Conservation (phyloP, 1,140 invertebrate genomes). For the Trichomalopsis sarcophagae region DNA sequence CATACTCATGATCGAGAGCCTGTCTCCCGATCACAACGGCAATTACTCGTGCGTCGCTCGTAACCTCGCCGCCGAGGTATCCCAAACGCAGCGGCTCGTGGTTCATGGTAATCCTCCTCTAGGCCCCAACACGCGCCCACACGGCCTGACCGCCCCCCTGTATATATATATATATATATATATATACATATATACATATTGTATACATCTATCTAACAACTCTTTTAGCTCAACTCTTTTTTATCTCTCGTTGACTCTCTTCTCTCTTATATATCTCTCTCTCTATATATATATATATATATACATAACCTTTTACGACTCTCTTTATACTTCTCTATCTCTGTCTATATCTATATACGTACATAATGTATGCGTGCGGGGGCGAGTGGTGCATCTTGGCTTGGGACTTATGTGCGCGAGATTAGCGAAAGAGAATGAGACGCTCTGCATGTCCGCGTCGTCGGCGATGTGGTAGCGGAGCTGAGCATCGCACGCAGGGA, state of each 20-base stretch:
- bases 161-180: neutral
- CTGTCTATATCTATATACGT: conserved; percentile 24
- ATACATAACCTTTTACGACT: conserved; percentile 39
- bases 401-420: conserved; percentile 19
- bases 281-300: neutral
- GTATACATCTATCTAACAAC: neutral
- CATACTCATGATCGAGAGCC: conserved; percentile 86
- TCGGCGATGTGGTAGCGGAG: neutral
- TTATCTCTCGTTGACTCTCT: too few relatives aligned
- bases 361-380: conserved; percentile 56
- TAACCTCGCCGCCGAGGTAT: conserved; percentile 83
- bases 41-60: conserved; percentile 85
- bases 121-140: conserved; percentile 62
- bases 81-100: conserved; percentile 83
- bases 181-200: neutral
- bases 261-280: neutral
- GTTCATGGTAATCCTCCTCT: conserved; percentile 85
- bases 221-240: too few relatives aligned
- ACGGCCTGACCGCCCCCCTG: conserved; percentile 68
- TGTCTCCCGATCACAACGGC: conserved; percentile 85
- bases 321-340: conserved; percentile 28
- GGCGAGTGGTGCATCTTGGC: conserved; percentile 41
- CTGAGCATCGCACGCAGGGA: neutral
- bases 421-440: conserved; percentile 56
- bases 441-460: conserved; percentile 53